These are phyloP conservation scores for Eulithis prunata DNA, from an alignment of 2,888 invertebrate species.

Conservation along the genomic window DNA sequence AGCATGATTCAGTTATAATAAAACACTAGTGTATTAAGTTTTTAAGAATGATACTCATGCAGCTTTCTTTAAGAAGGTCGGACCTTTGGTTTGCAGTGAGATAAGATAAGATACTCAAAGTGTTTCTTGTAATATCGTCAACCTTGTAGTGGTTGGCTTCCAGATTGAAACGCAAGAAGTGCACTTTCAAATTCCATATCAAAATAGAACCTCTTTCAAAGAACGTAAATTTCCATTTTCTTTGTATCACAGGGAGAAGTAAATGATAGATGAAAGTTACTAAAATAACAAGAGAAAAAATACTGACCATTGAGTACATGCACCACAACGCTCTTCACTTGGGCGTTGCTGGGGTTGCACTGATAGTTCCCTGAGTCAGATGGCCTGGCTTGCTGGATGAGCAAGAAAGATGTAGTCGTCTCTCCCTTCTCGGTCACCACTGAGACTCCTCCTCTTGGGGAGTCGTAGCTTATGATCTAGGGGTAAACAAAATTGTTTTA, in stretches of 20 bases:
- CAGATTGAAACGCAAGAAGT: too few species aligned
- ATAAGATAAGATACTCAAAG: too few species aligned
- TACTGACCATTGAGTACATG: slow-evolving; percentile 96
- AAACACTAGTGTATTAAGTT: too few species aligned
- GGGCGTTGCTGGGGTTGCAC: slow-evolving; percentile 97
- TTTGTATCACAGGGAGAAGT: background rate
- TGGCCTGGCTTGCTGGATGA: slow-evolving; percentile 94
- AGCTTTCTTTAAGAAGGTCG: too few species aligned
- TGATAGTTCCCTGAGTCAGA: slow-evolving; percentile 96
- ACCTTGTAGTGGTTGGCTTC: too few species aligned
- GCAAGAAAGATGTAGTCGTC: slow-evolving; percentile 94
- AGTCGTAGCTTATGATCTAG: slow-evolving; percentile 97
- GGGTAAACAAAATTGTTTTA: background rate
- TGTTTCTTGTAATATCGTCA: too few species aligned
- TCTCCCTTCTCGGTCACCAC: slow-evolving; percentile 96
- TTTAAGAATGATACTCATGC: too few species aligned
- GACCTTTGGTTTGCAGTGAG: too few species aligned
- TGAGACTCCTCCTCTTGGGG: slow-evolving; percentile 94
- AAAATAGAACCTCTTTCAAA: too few species aligned
- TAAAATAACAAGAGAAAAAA: background rate
- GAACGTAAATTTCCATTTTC: too few species aligned
- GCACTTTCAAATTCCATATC: too few species aligned
- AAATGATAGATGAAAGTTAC: background rate
- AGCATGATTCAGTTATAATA: too few species aligned
- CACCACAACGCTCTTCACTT: slow-evolving; percentile 94